Conservation (phyloP, 2,113 vertebrate species). For the Chelonoidis abingdonii region DNA sequence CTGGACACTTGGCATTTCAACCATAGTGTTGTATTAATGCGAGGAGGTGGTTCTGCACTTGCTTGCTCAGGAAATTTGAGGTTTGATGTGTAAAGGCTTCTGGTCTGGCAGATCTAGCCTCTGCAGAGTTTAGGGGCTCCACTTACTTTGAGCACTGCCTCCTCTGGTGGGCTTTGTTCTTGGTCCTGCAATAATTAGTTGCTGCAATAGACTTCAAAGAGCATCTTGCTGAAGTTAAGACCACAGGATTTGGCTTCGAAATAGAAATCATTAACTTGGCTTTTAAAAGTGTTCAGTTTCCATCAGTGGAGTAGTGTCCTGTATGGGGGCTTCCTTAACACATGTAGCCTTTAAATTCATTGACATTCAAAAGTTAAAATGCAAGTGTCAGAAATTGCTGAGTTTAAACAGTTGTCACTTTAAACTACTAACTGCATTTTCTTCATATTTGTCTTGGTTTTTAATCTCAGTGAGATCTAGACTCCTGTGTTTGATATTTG, state of each 20-base stretch:
- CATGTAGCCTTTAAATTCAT: background rate
- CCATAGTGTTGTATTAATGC: background rate
- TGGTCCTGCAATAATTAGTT: background rate
- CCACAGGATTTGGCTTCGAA: constrained; percentile 23
- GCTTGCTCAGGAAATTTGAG: constrained; percentile 18
- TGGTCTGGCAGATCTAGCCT: background rate
- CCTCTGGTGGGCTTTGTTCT: background rate
- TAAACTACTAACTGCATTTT: background rate
- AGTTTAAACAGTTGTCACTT: constrained; percentile 35
- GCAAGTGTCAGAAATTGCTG: background rate
- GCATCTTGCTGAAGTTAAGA: background rate
- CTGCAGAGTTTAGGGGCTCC: background rate
- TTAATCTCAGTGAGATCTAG: background rate
- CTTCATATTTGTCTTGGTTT: background rate
- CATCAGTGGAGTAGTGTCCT: background rate
- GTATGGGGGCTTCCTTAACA: background rate
- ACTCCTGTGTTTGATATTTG: background rate
- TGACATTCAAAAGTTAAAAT: constrained; percentile 5
- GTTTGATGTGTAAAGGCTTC: background rate
- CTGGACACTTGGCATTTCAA: background rate
- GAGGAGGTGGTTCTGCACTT: background rate
- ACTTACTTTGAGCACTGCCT: background rate
- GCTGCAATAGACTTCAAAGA: constrained; percentile 5
- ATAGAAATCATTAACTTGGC: constrained; percentile 1
- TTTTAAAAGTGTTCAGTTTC: background rate